phyloP scores from a whole-genome alignment of 2,113 vertebrate species.

The Sylvia atricapilla region DNA sequence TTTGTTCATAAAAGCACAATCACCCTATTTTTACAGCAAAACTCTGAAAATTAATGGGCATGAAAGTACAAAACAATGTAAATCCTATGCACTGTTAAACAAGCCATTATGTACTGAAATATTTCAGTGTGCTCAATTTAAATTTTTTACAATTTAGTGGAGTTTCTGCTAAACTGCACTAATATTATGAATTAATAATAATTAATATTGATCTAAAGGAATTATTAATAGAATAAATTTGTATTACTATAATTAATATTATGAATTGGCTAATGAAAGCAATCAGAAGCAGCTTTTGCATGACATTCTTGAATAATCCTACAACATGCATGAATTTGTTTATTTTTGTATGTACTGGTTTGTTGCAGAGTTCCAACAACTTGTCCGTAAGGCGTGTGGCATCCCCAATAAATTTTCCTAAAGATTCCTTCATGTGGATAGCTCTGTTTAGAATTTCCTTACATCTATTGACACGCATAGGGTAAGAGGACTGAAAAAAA shows the following conservation, averaged over 20 bases:
- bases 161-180: not conserved
- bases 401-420: conserved; percentile 94
- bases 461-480: conserved; percentile 91
- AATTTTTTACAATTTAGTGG: not conserved
- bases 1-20: not conserved
- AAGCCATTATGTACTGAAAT: not conserved
- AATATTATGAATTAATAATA: not conserved
- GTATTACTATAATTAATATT: not conserved
- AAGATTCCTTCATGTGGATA: conserved; percentile 83
- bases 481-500: conserved; percentile 88
- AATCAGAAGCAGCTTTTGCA: not conserved
- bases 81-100: not conserved
- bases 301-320: not conserved
- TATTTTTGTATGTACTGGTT: conserved; percentile 75
- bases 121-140: not conserved
- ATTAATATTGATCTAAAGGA: too few species aligned
- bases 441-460: conserved; percentile 94
- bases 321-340: not conserved
- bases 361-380: conserved; percentile 95
- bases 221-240: too few species aligned
- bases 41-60: not conserved
- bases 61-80: not conserved
- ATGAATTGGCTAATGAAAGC: not conserved
- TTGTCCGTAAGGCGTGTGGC: conserved; percentile 92
- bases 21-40: not conserved